Conservation (phyloP, 2,888 invertebrate genomes). For the Standfussiana lucernea region DNA sequence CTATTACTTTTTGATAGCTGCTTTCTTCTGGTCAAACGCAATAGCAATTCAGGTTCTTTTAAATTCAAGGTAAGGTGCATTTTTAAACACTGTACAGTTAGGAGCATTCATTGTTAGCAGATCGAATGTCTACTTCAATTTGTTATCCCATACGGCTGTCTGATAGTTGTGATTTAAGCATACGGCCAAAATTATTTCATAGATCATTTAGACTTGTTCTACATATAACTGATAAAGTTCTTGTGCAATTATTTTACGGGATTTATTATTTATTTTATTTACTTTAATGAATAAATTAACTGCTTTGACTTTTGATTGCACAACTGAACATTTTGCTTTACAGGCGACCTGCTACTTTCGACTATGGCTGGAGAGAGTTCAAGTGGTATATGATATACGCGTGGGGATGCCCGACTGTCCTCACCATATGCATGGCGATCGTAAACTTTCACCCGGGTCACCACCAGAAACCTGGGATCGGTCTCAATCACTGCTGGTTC, state of each 20-base stretch:
- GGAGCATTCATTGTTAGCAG: neutral
- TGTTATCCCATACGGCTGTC: neutral
- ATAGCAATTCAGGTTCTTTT: constrained; percentile 92
- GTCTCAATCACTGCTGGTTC: constrained; percentile 92
- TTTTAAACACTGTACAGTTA: neutral
- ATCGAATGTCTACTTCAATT: neutral
- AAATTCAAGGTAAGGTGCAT: constrained; percentile 90
- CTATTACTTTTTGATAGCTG: constrained; percentile 91
- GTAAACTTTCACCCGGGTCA: constrained; percentile 89
- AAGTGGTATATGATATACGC: constrained; percentile 90
- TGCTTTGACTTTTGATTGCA: neutral
- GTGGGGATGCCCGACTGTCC: constrained; percentile 89
- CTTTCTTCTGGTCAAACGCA: constrained; percentile 93
- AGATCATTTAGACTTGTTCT: neutral
- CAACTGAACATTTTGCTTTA: constrained; percentile 39
- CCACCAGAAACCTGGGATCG: constrained; percentile 91
- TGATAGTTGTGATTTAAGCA: neutral
- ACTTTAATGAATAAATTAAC: neutral
- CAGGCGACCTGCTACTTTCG: constrained; percentile 78
- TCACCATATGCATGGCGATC: constrained; percentile 88
- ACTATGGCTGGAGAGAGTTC: constrained; percentile 91
- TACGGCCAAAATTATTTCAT: neutral
- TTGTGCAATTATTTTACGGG: too few relatives aligned
- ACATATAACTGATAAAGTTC: neutral
- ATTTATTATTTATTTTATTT: too few relatives aligned